Base-by-base conservation (phyloP, 2,113 vertebrate species). In the Oxyura jamaicensis region DNA sequence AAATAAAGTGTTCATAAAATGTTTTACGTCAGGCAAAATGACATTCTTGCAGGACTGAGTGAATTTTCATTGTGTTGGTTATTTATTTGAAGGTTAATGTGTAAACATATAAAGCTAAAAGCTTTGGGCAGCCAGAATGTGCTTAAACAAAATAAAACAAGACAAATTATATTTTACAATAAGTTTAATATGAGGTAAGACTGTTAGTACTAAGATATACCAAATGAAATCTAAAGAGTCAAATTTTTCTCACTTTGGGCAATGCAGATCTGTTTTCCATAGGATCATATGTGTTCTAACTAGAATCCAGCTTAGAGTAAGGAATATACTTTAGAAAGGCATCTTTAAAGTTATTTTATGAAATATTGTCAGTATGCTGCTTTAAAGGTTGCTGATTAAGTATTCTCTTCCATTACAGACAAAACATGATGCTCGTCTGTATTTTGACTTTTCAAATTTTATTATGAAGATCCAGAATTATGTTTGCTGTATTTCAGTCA, bases 31-130 rank as follows among this genome's bases (percentile, higher is more conserved):
- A 83, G 25, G 56, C 65, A 29, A 83, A 91, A 73, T 72, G 68
- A 60, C 6, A 31, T 71, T 84, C 11, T 89, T 91, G 12, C 6
- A 82, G 48, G 23, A 35, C 39, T 75, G 44, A 90, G 15, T 82
- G 26, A 6, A 83, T 90, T 93, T 91, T 20, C 29, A 52, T 82
- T 26, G 15, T 9, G 6, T 3, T 83, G 65, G 68, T 90, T 91
- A 87, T 81, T 95, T 90, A 69, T 76, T 79, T 86, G 83, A 90
- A 91, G 13, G 15, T 86, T 94, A 88, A 88, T 79, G 28, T 18
- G 80, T 78, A 91, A 78, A 75, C 50, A 59, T 46, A 48, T 53
- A 79, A 91, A 83, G 14, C 3, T 68, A 89, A 87, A 91, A 87
- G 29, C 44, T 94, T 83, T 91, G 72, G 44, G 50, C 67, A 86